Base-by-base conservation (phyloP, 2,113 vertebrate species). In the Scomber japonicus region DNA sequence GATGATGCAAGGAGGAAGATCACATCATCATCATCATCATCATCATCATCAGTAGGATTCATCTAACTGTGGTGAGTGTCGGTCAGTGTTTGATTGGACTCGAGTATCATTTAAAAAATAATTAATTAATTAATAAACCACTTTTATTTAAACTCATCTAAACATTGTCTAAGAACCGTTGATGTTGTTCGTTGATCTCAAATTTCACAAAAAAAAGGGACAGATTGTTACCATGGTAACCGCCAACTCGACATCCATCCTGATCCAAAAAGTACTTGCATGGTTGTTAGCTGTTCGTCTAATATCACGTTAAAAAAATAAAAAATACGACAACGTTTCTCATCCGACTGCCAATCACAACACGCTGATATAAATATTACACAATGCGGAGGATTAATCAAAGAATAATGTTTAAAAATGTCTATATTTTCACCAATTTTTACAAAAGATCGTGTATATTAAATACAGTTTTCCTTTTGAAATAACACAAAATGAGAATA, bases 241-340 rank as follows among this genome's bases (percentile, higher is more conserved):
- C 46, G 30, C 17, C 17, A n/a, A 3, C 24, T 67, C 4, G 57
- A 60, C 21, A 1, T 65, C 74, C 78, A 24, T 56, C 81, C 69
- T 59, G 76, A 78, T 67, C 73, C 50, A 27, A 70, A 72, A 70
- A 72, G 70, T 40, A 35, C 75, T 69, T 91, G 93, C 93, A 93
- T 94, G 93, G 67, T 90, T 89, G 92, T 94, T 91, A 77, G 78
- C 85, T 88, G 88, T 92, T 87, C 55, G 50, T 82, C 49, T 56
- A 11, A 11, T 85, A 63, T 84, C 69, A 78, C 35, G 59, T 72
- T 64, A 35, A 62, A 57, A 63, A 40, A 35, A 17, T n/a, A 69
- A 8, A 75, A 5, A 27, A 2, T 27, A 27, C 24, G 24, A 27
- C 24, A 27, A 2, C 3, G 14, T 73, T 64, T 75, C 71, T 75